Conservation (phyloP, 1,140 invertebrate species). For the Cyphomyrmex costatus region DNA sequence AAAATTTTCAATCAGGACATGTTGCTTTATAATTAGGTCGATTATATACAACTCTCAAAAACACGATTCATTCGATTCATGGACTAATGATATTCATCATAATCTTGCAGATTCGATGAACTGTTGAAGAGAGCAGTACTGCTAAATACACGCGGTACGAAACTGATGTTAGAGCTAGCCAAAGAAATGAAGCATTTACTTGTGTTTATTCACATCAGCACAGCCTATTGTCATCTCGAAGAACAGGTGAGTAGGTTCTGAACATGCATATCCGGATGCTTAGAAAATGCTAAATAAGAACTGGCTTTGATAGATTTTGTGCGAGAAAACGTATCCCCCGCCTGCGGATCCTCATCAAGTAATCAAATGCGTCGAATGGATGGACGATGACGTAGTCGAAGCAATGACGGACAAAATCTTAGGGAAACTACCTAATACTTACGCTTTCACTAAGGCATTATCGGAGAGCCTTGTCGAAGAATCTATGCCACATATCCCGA, state of each 20-base stretch:
- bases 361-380: slow-evolving; percentile 95
- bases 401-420: slow-evolving; percentile 92
- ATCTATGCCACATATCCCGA: slow-evolving; percentile 91
- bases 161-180: slow-evolving; percentile 91
- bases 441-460: slow-evolving; percentile 96
- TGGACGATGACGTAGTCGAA: slow-evolving; percentile 93
- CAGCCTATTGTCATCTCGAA: slow-evolving; percentile 89
- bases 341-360: slow-evolving; percentile 95
- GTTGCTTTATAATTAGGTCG: too few species aligned
- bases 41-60: background rate
- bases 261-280: slow-evolving; percentile 40
- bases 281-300: slow-evolving; percentile 82
- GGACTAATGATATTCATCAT: background rate
- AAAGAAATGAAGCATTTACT: slow-evolving; percentile 91
- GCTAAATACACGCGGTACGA: slow-evolving; percentile 92
- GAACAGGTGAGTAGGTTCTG: slow-evolving; percentile 82
- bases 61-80: background rate
- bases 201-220: slow-evolving; percentile 89
- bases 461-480: slow-evolving; percentile 94
- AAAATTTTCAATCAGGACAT: too few species aligned
- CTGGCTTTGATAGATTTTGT: slow-evolving; percentile 86
- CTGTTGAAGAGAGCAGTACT: slow-evolving; percentile 91
- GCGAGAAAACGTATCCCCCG: slow-evolving; percentile 93
- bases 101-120: slow-evolving; percentile 90
- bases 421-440: slow-evolving; percentile 95